Percentiles rank a stretch among this genome's conserved stretches.
phyloP scores from a whole-genome alignment of 2,888 invertebrate species.

The Dolichopus griseipennis region DNA sequence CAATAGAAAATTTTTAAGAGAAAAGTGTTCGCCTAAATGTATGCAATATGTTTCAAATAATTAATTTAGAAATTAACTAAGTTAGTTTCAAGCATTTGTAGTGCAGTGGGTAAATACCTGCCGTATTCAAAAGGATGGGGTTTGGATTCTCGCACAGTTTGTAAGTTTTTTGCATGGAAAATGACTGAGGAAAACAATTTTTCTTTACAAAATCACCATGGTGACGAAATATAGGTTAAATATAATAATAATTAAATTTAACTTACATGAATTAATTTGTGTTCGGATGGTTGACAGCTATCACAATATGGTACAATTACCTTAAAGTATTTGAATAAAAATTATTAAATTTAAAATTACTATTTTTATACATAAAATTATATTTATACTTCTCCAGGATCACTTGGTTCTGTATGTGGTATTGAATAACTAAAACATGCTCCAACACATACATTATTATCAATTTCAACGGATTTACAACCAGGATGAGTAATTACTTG shows the following conservation, averaged over 20 bases:
- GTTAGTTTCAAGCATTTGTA: no score
- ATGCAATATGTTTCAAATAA: neutral
- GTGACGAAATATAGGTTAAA: no score
- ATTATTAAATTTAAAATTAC: neutral
- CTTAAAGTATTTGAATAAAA: slow-evolving; percentile 16
- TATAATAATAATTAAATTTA: neutral
- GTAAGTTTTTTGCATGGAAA: no score
- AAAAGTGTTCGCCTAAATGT: neutral
- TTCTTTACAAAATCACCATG: no score
- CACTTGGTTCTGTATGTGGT: slow-evolving; percentile 56
- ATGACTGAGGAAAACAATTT: no score
- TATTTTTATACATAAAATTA: neutral
- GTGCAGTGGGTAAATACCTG: no score
- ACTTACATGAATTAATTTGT: slow-evolving; percentile 56
- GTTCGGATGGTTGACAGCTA: slow-evolving; percentile 57
- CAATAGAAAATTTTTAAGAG: neutral
- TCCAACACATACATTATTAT: slow-evolving; percentile 63
- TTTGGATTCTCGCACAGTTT: no score
- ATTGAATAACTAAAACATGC: slow-evolving; percentile 64
- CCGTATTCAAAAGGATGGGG: no score
- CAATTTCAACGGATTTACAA: slow-evolving; percentile 54
- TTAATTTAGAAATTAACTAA: no score
- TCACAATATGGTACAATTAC: slow-evolving; percentile 58
- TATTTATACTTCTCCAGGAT: slow-evolving; percentile 50
- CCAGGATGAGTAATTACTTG: slow-evolving; percentile 59